Conservation (phyloP, 2,113 vertebrate genomes). For the Hipposideros armiger region DNA sequence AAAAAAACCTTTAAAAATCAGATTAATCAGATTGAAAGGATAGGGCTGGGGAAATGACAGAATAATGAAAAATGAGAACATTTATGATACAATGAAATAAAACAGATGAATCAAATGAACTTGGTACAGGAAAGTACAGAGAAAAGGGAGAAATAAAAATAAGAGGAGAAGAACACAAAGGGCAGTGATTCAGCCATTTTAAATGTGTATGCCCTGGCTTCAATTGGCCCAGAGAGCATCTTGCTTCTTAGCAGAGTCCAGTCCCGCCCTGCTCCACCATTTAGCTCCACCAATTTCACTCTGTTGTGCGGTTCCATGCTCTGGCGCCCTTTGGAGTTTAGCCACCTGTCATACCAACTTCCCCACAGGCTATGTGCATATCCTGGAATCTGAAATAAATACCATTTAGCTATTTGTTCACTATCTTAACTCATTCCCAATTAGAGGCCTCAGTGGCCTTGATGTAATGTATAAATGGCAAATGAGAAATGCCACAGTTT, state of each 20-base stretch:
- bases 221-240: neutral
- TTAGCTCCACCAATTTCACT: neutral
- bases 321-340: neutral
- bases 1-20: neutral
- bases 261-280: neutral
- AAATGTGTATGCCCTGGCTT: too few species aligned
- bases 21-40: constrained; percentile 7
- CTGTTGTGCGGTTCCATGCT: neutral
- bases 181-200: neutral
- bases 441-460: neutral
- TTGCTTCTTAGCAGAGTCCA: neutral
- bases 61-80: neutral
- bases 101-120: constrained; percentile 21
- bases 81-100: neutral
- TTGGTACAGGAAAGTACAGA: neutral
- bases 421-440: neutral
- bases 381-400: neutral
- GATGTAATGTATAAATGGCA: neutral
- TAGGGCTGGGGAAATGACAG: neutral
- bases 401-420: neutral
- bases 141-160: neutral
- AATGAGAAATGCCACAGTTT: neutral
- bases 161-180: neutral
- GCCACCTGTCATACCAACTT: neutral
- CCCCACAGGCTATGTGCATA: neutral